Evolutionary conservation across 2,797 vertebrate species (phyloP), one percentile per base, ranked within the genome.

Genomic region (Eospalax fontanierii): DNA sequence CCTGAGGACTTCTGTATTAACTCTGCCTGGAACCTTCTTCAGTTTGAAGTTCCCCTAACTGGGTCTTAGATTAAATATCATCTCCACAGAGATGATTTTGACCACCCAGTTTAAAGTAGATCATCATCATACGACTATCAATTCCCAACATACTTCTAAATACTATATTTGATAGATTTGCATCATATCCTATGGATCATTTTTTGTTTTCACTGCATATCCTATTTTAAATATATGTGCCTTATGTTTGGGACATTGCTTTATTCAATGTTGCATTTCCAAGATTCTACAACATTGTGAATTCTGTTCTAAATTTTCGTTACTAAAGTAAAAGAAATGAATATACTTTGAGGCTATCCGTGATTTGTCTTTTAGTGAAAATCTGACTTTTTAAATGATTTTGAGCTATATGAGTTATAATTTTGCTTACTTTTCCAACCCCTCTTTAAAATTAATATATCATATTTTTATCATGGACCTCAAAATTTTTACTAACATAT

Each of bases 21-120:
- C 22, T 91, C 63, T 59, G 57, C n/a, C 40, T 87, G 66, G 9
- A 59, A 87, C 80, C 5, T 63, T 50, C 33, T 86, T 82, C 63
- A 66, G 24, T 38, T 54, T 90, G n/a, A 87, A 79, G 59, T 38
- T 65, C 40, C 83, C 10, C 6, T n/a, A 83, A 68, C 38, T 40
- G 28, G 28, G 71, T 71, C 43, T 75, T 87, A 71, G 59, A 90
- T 87, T 92, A 93, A 90, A 92, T 87, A 40, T 22, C 6, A 16
- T 21, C 97, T 97, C 96, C 96, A 97, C 97, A 98, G 96, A 66
- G 75, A 97, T 46, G 89, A 98, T 93, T 97, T 93, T 94, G 94
- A 97, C 68, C 1, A 2, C 87, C 93, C 87, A n/a, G 54, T 89
- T 73, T 70, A 40, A 79, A 87, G 18, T n/a, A 89, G 76, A 35